Evolutionary conservation across 2,797 vertebrate species (phyloP), one percentile per base, ranked within the genome.

Genomic region (Bovichtus diacanthus): DNA sequence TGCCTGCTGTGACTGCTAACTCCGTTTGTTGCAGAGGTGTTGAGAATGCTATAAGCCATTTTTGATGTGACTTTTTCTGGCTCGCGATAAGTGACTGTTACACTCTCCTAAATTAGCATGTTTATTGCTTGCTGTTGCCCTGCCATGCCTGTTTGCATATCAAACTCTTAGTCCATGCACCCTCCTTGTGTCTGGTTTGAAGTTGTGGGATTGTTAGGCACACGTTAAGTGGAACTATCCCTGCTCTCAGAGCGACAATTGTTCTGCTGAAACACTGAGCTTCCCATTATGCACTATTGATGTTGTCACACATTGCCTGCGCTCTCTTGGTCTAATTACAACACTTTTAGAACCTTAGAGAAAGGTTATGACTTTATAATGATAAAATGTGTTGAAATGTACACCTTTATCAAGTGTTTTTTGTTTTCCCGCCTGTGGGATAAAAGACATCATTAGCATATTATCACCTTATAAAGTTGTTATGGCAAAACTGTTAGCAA

Each of bases 71-170:
- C 83, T 72, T 79, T 85, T 49, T 75, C 72, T 62, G 56, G 84
- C 90, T 87, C 63, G 62, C 81, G 91, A 94, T 94, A 94, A 95
- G 84, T 91, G 91, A 82, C 86, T 81, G 79, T 89, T 89, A 91
- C 85, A 88, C 84, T 87, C 81, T 73, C 63, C 86, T 83, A 90
- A 94, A 95, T 95, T 94, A 94, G 91, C 94, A 95, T 95, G 94
- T 95, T 94, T 95, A 95, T 95, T 95, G 88, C 91, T 94, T 88
- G 90, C 85, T 89, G 88, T 91, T 88, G 90, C 87, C 88, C 83
- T 54, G 87, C 86, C 81, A 91, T 82, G 84, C 88, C 76, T 86
- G 90, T 94, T 94, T 95, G 90, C 94, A 95, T 94, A 94, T 93
- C 91, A 91, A 91, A 80, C 87, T 85, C 58, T 74, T 34, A 79